These are phyloP conservation scores for Cynaeus angustus DNA, from an alignment of 2,888 invertebrate genomes.

Conservation along the genomic window DNA sequence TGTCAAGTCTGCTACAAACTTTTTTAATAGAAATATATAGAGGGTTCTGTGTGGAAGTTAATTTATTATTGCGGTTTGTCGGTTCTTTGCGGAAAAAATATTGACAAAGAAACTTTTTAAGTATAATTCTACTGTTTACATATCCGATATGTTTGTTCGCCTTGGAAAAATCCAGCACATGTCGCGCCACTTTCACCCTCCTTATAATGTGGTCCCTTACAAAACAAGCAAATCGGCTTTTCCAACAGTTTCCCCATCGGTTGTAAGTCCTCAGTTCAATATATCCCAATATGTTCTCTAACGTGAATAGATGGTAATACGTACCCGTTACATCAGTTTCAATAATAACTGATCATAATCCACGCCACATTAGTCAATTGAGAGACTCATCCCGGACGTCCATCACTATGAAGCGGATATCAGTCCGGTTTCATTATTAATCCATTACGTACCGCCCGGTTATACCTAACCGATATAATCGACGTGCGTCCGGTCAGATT, in stretches of 20 bases:
- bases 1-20: conserved; percentile 4
- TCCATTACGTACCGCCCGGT: conserved; percentile 40
- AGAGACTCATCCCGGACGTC: conserved; percentile 48
- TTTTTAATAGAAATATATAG: conserved; percentile 7
- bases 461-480: conserved; percentile 10
- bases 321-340: conserved; percentile 54
- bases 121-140: too few relatives aligned
- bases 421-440: conserved; percentile 55
- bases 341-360: conserved; percentile 57
- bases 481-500: conserved; percentile 20
- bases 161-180: too few relatives aligned
- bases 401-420: conserved; percentile 53
- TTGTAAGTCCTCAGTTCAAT: conserved; percentile 29
- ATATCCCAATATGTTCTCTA: conserved; percentile 47
- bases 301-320: conserved; percentile 48
- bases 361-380: conserved; percentile 56
- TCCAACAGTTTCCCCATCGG: neutral
- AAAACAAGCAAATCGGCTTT: conserved; percentile 5
- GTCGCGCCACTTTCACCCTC: too few relatives aligned
- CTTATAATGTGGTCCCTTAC: neutral
- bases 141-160: too few relatives aligned
- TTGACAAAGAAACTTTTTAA: neutral
- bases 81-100: neutral
- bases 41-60: neutral
- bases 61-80: neutral